Evolutionary conservation across 2,888 invertebrate genomes (phyloP), one percentile per base, ranked within the genome.

Genomic region (Subacronicta megacephala): DNA sequence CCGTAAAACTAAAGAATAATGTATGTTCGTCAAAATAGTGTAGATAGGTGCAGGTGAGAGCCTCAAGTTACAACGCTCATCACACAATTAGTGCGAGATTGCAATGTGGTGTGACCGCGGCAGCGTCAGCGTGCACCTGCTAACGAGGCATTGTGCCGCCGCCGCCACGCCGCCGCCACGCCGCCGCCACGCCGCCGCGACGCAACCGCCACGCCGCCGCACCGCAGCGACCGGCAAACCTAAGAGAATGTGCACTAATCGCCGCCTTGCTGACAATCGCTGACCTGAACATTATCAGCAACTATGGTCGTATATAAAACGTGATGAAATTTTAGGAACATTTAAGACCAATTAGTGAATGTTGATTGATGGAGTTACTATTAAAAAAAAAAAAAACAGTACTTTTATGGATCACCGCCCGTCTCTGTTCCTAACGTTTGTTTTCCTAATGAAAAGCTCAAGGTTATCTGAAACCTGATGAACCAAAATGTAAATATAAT

Each of bases 111-210:
- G 29, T 46, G 41, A 46, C 61, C 54, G 40, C 54, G 47, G 38
- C 52, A 20, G 59, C 37, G 54, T 17, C 54, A 43, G 50, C 45
- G 53, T 16, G 44, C 43, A 68, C 64, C 62, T 62, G 55, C 63
- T 69, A 69, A 65, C 64, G 64, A 65, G 46, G 36, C 26, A 65
- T 65, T 65, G 70, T 65, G 42, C 29, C 10, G 9, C 37, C 33
- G n/a, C 31, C n/a, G 5, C 31, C n/a, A 7, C 29, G 35, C 7
- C 6, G 4, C 17, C 16, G 23, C 45, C 50, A 9, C 61, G 1
- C 13, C 36, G 7, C 40, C 23, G 33, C n/a, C 17, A 6, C 46
- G 23, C 29, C 26, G 3, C 17, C 38, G 13, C 29, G 2, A 12
- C 16, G 10, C 38, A 36, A 10, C 16, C 40, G 10, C 6, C 17